A percentile compares a stretch with the other conserved stretches of the same genome.
phyloP scores from a whole-genome alignment of 37 sponge, comb jelly and placozoan genomes.

The Halichondria panicea region DNA sequence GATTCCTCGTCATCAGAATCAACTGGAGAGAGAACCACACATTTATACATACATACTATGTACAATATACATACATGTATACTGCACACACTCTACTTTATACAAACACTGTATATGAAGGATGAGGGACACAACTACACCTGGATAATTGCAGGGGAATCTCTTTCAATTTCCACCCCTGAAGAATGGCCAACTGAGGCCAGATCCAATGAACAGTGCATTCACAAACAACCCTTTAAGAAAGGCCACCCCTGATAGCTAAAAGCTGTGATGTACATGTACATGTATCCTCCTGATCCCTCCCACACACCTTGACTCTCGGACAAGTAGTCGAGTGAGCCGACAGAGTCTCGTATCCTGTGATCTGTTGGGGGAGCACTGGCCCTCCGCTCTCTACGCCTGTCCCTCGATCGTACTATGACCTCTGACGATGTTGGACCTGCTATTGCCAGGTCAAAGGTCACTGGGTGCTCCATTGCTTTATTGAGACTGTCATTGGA shows the following conservation, averaged over 20 bases:
- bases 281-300: too few species aligned
- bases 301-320: conserved; percentile 61
- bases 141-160: not conserved
- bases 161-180: not conserved
- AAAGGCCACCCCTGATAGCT: too few species aligned
- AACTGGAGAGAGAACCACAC: conserved; percentile 15
- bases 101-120: too few species aligned
- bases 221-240: too few species aligned
- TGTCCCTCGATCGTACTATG: conserved; percentile 2
- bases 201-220: too few species aligned
- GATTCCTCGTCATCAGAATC: conserved; percentile 84
- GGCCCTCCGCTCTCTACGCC: conserved; percentile 27
- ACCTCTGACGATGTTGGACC: conserved; percentile 3
- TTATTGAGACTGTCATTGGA: conserved; percentile 22
- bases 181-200: too few species aligned
- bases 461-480: conserved; percentile 3
- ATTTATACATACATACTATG: not conserved
- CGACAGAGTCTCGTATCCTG: conserved; percentile 51
- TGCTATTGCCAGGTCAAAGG: not conserved
- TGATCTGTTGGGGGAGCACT: conserved; percentile 45
- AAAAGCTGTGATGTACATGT: too few species aligned
- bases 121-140: too few species aligned
- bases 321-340: conserved; percentile 67
- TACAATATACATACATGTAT: not conserved
- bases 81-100: too few species aligned